These are phyloP conservation scores for Sciaenops ocellatus DNA, from an alignment of 2,797 vertebrate species.

Conservation along the genomic window DNA sequence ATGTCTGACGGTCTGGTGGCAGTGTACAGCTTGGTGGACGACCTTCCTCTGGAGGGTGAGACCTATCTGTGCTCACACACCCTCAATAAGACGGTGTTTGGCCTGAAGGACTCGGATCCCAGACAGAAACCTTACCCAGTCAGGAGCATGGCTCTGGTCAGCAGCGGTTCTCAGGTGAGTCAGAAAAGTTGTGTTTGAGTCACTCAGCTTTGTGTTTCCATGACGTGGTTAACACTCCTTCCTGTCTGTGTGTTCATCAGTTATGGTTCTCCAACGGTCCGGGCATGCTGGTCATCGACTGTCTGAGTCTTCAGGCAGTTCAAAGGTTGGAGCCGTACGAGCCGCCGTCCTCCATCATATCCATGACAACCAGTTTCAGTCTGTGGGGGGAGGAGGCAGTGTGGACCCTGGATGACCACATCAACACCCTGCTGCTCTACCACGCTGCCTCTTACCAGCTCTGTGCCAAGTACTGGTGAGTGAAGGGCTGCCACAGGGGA, in stretches of 20 bases:
- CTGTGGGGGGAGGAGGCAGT: slow-evolving; percentile 91
- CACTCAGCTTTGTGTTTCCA: too few relatives aligned
- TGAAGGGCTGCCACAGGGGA: slow-evolving; percentile 1
- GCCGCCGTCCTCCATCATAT: slow-evolving; percentile 84
- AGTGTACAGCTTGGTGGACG: slow-evolving; percentile 86
- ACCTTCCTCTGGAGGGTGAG: slow-evolving; percentile 87
- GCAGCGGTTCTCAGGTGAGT: slow-evolving; percentile 86
- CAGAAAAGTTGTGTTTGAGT: background rate
- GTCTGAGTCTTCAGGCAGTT: slow-evolving; percentile 83
- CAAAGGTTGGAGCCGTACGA: slow-evolving; percentile 90
- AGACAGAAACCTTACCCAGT: slow-evolving; percentile 93
- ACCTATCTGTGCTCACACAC: slow-evolving; percentile 95
- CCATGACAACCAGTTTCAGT: slow-evolving; percentile 86
- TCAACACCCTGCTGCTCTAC: slow-evolving; percentile 91
- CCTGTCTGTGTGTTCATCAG: slow-evolving; percentile 42
- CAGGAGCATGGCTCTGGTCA: slow-evolving; percentile 88
- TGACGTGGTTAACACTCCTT: background rate
- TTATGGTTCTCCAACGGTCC: slow-evolving; percentile 97
- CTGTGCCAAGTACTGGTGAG: slow-evolving; percentile 90
- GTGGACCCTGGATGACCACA: slow-evolving; percentile 92
- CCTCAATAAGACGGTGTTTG: slow-evolving; percentile 89
- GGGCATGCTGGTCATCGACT: slow-evolving; percentile 90
- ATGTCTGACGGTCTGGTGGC: slow-evolving; percentile 93
- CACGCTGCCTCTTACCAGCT: slow-evolving; percentile 90
- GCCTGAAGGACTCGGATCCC: slow-evolving; percentile 89